These are phyloP conservation scores for Callimorpha dominula DNA, from an alignment of 2,888 invertebrate genomes.

Conservation along the genomic window DNA sequence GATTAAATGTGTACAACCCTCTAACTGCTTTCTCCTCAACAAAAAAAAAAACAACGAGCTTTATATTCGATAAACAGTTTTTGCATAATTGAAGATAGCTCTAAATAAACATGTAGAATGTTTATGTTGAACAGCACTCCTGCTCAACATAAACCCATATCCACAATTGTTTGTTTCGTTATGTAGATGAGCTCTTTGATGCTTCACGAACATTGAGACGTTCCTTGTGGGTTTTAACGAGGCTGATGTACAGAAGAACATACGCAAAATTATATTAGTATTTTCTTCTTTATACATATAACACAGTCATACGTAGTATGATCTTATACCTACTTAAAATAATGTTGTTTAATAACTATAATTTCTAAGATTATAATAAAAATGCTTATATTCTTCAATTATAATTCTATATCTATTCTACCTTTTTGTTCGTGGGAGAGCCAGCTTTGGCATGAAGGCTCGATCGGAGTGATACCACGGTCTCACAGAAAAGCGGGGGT, in stretches of 20 bases:
- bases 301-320: background rate
- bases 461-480: too few species aligned
- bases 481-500: too few species aligned
- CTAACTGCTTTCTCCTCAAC: background rate
- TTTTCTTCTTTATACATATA: background rate
- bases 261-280: slow-evolving; percentile 4
- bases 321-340: too few species aligned
- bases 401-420: background rate
- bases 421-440: too few species aligned
- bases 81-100: slow-evolving; percentile 8
- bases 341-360: too few species aligned
- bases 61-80: slow-evolving; percentile 28
- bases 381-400: background rate
- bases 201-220: slow-evolving; percentile 10
- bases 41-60: background rate
- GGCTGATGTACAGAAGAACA: slow-evolving; percentile 3
- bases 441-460: too few species aligned
- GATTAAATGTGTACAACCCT: background rate
- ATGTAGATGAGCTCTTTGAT: slow-evolving; percentile 15
- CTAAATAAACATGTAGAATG: slow-evolving; percentile 11
- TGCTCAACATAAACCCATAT: slow-evolving; percentile 4
- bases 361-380: too few species aligned
- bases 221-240: slow-evolving; percentile 3
- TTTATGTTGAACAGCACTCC: slow-evolving; percentile 5
- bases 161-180: slow-evolving; percentile 27